Percentiles rank a stretch among this genome's conserved stretches.
Evolutionary conservation across 2,113 vertebrate genomes (phyloP).

Genomic region (Elachura formosa): DNA sequence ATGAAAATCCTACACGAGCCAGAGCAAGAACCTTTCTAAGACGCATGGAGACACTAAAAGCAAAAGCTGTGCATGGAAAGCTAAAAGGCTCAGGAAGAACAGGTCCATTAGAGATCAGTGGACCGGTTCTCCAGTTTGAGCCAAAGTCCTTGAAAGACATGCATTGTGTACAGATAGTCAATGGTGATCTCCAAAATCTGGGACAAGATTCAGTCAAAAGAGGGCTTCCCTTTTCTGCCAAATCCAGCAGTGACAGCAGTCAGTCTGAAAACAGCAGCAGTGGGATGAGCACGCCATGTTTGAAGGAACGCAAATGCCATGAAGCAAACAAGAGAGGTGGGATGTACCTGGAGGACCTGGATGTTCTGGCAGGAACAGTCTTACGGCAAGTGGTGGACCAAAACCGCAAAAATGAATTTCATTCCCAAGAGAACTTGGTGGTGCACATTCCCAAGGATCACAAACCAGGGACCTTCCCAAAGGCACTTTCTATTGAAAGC

Average conservation of each 20-base stretch:
- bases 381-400: slow-evolving; percentile 73
- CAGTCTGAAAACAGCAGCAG: slow-evolving; percentile 79
- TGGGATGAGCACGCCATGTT: slow-evolving; percentile 76
- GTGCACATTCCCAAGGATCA: slow-evolving; percentile 95
- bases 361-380: slow-evolving; percentile 74
- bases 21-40: slow-evolving; percentile 90
- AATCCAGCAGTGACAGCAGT: slow-evolving; percentile 80
- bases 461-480: slow-evolving; percentile 96
- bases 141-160: slow-evolving; percentile 80
- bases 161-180: slow-evolving; percentile 78
- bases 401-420: slow-evolving; percentile 83
- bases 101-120: slow-evolving; percentile 81
- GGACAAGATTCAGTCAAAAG: slow-evolving; percentile 31
- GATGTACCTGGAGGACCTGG: slow-evolving; percentile 89
- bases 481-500: slow-evolving; percentile 95
- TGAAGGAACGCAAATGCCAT: slow-evolving; percentile 82
- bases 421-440: slow-evolving; percentile 90
- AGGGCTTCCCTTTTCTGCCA: slow-evolving; percentile 54
- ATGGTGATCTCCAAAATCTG: slow-evolving; percentile 70
- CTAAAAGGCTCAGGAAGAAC: slow-evolving; percentile 70
- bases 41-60: slow-evolving; percentile 88
- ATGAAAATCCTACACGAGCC: slow-evolving; percentile 78
- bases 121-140: slow-evolving; percentile 83
- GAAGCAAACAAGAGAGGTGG: slow-evolving; percentile 85
- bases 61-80: slow-evolving; percentile 79